Conservation (phyloP, 2,888 invertebrate genomes). For the Hydropsyche betteni region DNA sequence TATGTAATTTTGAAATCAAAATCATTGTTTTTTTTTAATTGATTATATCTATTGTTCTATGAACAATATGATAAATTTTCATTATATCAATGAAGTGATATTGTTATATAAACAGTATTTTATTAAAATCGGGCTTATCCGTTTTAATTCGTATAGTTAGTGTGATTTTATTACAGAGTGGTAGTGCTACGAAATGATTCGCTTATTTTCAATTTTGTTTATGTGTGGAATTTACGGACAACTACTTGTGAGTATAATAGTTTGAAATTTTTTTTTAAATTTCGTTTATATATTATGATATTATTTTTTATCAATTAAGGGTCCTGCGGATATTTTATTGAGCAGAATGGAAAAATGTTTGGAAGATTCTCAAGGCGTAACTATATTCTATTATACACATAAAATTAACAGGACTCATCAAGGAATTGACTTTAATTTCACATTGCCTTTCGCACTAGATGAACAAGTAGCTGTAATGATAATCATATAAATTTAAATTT, state of each 20-base stretch:
- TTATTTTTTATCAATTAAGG: slow-evolving; percentile 21
- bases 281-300: too few relatives aligned
- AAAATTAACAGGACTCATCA: slow-evolving; percentile 25
- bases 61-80: too few relatives aligned
- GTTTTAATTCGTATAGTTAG: too few relatives aligned
- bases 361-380: background rate
- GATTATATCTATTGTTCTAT: too few relatives aligned
- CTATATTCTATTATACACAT: background rate
- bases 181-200: background rate
- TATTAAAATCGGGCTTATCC: too few relatives aligned
- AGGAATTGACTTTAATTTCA: background rate
- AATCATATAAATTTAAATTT: background rate
- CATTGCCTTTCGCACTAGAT: background rate
- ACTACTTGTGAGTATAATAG: background rate
- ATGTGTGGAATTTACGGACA: background rate
- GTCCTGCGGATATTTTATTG: slow-evolving; percentile 39
- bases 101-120: too few relatives aligned
- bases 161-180: too few relatives aligned
- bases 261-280: too few relatives aligned
- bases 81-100: too few relatives aligned
- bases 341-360: slow-evolving; percentile 40
- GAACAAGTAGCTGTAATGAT: background rate
- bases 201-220: background rate
- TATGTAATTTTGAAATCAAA: too few relatives aligned
- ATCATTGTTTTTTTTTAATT: too few relatives aligned